phyloP scores from a whole-genome alignment of 1,140 invertebrate genomes.

The Polyergus mexicanus region DNA sequence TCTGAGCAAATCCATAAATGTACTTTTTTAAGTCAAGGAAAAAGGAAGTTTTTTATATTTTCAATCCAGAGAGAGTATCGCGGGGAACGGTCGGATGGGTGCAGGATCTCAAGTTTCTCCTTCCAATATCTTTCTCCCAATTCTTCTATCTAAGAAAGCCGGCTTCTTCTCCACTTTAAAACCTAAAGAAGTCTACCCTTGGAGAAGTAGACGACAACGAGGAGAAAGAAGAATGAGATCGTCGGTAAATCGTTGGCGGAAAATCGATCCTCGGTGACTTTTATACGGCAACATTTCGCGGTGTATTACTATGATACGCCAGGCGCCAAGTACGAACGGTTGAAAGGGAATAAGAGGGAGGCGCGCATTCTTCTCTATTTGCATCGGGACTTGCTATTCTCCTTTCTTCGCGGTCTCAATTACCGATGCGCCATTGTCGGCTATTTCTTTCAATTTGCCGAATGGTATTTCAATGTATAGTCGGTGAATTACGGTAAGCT shows the following conservation, averaged over 20 bases:
- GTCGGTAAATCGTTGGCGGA: conserved; percentile 57
- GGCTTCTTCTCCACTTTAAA: conserved; percentile 40
- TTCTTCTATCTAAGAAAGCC: conserved; percentile 43
- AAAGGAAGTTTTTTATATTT: conserved; percentile 14
- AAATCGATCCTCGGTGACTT: conserved; percentile 63
- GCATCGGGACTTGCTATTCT: conserved; percentile 33
- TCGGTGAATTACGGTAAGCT: conserved; percentile 42
- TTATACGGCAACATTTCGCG: conserved; percentile 47
- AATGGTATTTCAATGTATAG: not conserved
- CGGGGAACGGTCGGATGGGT: not conserved
- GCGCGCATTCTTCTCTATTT: conserved; percentile 63
- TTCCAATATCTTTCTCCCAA: conserved; percentile 7
- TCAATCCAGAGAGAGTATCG: conserved; percentile 19
- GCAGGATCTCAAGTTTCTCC: conserved; percentile 16
- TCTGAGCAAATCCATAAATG: conserved; percentile 56
- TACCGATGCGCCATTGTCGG: conserved; percentile 55
- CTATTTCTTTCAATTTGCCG: conserved; percentile 44
- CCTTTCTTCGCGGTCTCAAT: conserved; percentile 58
- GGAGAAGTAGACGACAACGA: conserved; percentile 40
- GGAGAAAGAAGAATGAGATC: conserved; percentile 48
- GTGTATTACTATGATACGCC: conserved; percentile 56
- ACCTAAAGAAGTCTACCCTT: conserved; percentile 25
- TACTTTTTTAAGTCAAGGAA: conserved; percentile 19
- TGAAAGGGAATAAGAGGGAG: conserved; percentile 40
- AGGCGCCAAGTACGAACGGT: conserved; percentile 12